Evolutionary conservation across 2,113 vertebrate species (phyloP).

Genomic region (Sceloporus undulatus): DNA sequence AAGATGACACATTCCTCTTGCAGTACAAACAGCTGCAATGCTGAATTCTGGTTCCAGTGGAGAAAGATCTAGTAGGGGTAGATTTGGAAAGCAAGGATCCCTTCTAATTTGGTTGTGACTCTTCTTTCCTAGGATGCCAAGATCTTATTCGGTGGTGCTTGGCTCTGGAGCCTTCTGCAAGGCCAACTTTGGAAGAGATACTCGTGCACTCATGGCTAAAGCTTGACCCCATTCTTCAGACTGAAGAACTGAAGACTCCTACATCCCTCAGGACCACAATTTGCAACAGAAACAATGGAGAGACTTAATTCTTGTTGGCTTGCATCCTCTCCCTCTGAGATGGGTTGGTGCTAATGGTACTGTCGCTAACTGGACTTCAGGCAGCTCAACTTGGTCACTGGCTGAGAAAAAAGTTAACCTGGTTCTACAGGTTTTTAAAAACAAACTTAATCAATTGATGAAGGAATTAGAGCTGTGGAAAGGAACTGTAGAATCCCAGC

Average conservation of each 20-base stretch:
- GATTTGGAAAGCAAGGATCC: not conserved
- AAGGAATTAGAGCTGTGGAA: conserved; percentile 52
- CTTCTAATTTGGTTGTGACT: not conserved
- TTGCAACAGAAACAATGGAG: conserved; percentile 62
- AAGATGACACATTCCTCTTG: not conserved
- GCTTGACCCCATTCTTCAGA: conserved; percentile 34
- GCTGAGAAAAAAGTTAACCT: conserved; percentile 56
- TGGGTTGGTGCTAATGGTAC: not conserved
- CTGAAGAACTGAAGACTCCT: conserved; percentile 1
- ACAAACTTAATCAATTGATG: not conserved
- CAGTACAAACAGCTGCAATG: not conserved
- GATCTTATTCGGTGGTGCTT: conserved; percentile 86
- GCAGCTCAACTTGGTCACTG: not conserved
- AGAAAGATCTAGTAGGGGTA: not conserved
- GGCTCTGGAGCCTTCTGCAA: conserved; percentile 78
- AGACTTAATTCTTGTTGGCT: conserved; percentile 4
- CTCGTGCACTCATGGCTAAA: conserved; percentile 86
- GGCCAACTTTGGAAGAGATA: conserved; percentile 85
- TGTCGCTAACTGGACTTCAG: not conserved
- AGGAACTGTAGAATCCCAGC: not conserved
- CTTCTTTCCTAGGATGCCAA: conserved; percentile 79
- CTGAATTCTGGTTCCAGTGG: not conserved
- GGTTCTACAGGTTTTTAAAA: conserved; percentile 72
- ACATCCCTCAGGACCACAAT: conserved; percentile 36
- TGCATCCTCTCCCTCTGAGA: conserved; percentile 18